Conservation (phyloP, 2,888 invertebrate genomes). For the Ditylenchus weischeri region DNA sequence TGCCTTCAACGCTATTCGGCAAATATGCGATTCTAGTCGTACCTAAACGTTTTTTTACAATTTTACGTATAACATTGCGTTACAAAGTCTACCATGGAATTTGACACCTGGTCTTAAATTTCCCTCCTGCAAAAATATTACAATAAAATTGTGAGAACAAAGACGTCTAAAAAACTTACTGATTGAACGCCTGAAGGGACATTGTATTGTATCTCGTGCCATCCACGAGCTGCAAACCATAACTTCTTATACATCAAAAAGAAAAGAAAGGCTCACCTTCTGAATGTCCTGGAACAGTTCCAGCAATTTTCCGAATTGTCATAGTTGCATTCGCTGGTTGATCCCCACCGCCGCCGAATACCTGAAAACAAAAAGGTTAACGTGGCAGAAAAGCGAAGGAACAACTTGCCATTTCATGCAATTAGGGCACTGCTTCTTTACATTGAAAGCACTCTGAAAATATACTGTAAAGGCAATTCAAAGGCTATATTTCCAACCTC, state of each 20-base stretch:
- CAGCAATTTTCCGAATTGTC: conserved; percentile 22
- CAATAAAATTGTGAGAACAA: no score
- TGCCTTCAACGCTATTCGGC: conserved; percentile 42
- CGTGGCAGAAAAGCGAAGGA: no score
- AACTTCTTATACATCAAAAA: no score
- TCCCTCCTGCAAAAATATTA: no score
- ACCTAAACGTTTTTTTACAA: no score
- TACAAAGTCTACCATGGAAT: no score
- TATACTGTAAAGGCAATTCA: not conserved
- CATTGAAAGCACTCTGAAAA: conserved; percentile 30
- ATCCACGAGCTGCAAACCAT: conserved; percentile 26
- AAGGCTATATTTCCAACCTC: conserved; percentile 17
- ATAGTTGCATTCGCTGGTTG: conserved; percentile 28
- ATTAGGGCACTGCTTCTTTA: conserved; percentile 32
- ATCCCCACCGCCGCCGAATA: conserved; percentile 21
- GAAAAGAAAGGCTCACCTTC: conserved; percentile 5
- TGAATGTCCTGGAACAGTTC: conserved; percentile 33
- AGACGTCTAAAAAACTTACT: conserved; percentile 18
- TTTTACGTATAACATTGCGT: no score
- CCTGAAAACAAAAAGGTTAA: not conserved
- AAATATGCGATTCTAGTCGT: conserved; percentile 40
- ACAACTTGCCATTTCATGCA: conserved; percentile 31
- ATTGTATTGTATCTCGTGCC: conserved; percentile 34
- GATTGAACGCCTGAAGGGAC: conserved; percentile 37
- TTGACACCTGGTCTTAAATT: no score